These are phyloP conservation scores for Xyrichtys novacula DNA, from an alignment of 2,797 vertebrate species.

Conservation along the genomic window DNA sequence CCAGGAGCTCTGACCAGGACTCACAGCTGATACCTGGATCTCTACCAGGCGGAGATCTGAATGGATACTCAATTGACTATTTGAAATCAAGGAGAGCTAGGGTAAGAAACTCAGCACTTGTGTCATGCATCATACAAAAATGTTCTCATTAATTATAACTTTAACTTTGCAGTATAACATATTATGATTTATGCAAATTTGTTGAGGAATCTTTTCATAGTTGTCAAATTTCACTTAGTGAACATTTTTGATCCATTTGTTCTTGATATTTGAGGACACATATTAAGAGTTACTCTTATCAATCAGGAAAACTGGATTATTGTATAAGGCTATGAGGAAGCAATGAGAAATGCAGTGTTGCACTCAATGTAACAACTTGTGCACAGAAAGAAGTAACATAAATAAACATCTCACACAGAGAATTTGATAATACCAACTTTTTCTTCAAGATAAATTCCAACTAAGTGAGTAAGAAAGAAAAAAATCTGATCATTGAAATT, in stretches of 20 bases:
- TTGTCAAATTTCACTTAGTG: not conserved
- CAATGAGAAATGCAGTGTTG: too few relatives aligned
- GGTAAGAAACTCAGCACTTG: constrained; percentile 61
- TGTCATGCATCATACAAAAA: not conserved
- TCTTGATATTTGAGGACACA: not conserved
- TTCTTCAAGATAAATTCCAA: too few relatives aligned
- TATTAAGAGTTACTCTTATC: not conserved
- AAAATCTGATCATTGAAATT: too few relatives aligned
- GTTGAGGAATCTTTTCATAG: not conserved
- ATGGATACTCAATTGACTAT: constrained; percentile 71
- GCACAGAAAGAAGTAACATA: too few relatives aligned
- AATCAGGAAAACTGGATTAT: not conserved
- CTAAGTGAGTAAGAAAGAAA: too few relatives aligned
- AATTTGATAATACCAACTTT: too few relatives aligned
- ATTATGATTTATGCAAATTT: not conserved
- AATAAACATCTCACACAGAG: too few relatives aligned
- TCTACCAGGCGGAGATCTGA: constrained; percentile 69
- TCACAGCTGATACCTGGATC: constrained; percentile 62
- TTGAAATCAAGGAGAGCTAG: constrained; percentile 74
- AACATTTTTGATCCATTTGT: too few relatives aligned
- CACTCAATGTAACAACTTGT: too few relatives aligned
- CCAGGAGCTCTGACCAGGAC: constrained; percentile 31
- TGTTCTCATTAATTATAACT: not conserved
- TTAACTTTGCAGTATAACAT: not conserved
- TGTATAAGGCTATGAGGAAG: not conserved